These are phyloP conservation scores for Amniataba percoides DNA, from an alignment of 2,797 vertebrate species.

Conservation along the genomic window DNA sequence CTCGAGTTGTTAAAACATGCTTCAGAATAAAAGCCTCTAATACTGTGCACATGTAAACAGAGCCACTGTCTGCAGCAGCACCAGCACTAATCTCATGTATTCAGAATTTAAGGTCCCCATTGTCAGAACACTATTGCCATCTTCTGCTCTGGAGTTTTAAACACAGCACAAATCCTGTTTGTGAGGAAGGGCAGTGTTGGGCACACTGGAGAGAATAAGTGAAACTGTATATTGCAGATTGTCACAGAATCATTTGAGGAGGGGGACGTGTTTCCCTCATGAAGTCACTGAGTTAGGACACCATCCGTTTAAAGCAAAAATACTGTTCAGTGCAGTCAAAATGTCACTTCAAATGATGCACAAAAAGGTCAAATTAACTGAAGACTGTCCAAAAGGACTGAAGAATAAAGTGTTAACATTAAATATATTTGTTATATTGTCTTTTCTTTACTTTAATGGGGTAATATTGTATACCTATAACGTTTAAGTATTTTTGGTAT, in stretches of 20 bases:
- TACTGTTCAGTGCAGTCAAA: not conserved
- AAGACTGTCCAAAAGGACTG: not conserved
- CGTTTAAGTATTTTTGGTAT: not conserved
- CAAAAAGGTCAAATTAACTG: not conserved
- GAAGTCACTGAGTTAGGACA: not conserved
- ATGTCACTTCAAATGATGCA: not conserved
- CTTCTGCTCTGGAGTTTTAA: conserved; percentile 26
- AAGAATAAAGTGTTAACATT: not conserved
- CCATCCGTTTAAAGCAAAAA: not conserved
- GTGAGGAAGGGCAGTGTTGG: conserved; percentile 1
- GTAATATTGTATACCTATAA: not conserved
- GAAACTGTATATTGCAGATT: not conserved
- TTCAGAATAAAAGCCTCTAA: conserved; percentile 6
- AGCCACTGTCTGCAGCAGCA: conserved; percentile 34
- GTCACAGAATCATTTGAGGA: not conserved
- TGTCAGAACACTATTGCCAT: conserved; percentile 46
- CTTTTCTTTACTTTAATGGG: not conserved
- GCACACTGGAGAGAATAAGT: not conserved
- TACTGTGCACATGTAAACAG: conserved; percentile 33
- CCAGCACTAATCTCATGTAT: conserved; percentile 15
- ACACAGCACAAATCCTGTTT: conserved; percentile 3
- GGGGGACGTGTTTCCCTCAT: not conserved
- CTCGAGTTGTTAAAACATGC: not conserved
- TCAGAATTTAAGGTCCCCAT: not conserved
- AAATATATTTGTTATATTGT: not conserved